A percentile compares a stretch with the other conserved stretches of the same genome.
Conservation (phyloP, 2,888 invertebrate species). For the Nebria brevicollis region DNA sequence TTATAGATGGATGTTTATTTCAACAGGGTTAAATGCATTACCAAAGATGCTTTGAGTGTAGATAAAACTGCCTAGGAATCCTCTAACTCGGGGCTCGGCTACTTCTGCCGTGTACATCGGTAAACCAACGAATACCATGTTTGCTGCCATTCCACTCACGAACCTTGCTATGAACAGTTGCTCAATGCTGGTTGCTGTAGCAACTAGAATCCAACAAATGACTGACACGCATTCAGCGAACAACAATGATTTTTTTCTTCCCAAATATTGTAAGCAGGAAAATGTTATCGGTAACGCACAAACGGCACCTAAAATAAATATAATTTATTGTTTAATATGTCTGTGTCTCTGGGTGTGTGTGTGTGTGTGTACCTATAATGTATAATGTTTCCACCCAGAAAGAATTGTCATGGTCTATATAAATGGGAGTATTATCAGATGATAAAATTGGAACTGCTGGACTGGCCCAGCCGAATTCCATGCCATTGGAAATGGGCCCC, state of each 20-base stretch:
- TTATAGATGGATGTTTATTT: neutral
- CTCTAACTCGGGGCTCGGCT: conserved; percentile 60
- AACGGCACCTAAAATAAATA: conserved; percentile 9
- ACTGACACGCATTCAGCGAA: conserved; percentile 56
- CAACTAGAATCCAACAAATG: conserved; percentile 58
- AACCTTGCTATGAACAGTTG: conserved; percentile 59
- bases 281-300: conserved; percentile 55
- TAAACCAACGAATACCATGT: conserved; percentile 60
- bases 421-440: neutral
- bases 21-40: conserved; percentile 28
- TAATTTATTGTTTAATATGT: too few species aligned
- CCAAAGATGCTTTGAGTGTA: conserved; percentile 61
- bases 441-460: conserved; percentile 16
- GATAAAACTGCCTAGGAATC: conserved; percentile 59
- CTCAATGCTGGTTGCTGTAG: conserved; percentile 55
- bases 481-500: conserved; percentile 12
- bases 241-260: conserved; percentile 58
- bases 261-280: conserved; percentile 57
- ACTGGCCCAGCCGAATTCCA: conserved; percentile 16
- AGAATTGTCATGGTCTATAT: neutral
- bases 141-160: conserved; percentile 59
- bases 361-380: conserved; percentile 2
- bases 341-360: too few species aligned
- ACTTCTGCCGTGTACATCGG: conserved; percentile 62
- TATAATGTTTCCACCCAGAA: conserved; percentile 22